Base-by-base conservation (phyloP, 2,797 vertebrate genomes). In the Ctenosaura bakeri region DNA sequence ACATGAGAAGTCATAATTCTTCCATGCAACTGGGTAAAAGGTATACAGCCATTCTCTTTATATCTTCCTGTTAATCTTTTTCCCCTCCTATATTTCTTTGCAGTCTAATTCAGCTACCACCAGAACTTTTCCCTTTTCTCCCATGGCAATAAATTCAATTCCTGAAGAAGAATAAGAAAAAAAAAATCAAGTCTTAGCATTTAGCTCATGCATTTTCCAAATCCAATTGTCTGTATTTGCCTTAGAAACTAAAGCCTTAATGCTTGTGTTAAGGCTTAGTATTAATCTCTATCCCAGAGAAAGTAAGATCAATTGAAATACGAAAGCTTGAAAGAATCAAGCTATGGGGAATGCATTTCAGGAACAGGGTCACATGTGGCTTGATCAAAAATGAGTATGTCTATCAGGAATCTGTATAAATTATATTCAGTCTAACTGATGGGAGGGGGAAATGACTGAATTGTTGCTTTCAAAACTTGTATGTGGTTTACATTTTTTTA, bases 231-330 rank as follows among this genome's bases (percentile, higher is more conserved):
- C 54, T 64, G 18, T 90, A 82, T 90, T 87, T 83, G 56, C 66
- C 46, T 66, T 90, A 18, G 46, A 87, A 87, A 89, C 35, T 78
- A 78, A 69, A 52, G 46, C 62, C 50, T 76, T 66, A 73, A 90
- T 83, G 69, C 85, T n/a, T 83, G n/a, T 24, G 35, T 83, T 76
- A 56, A 69, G 80, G 46, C 13, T 90, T 83, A 83, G 46, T 42
- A 83, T 83, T 90, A 77, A 87, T 87, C n/a, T 87, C 26, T 83
- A 56, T 77, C 73, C 71, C 38, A 77, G 71, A 66, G 80, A 83
- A 87, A 87, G 71, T 38, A 77, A 87, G n/a, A 90, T 83, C 52
- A 76, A 66, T 87, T 90, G 86, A 82, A 87, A 78, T 87, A 76
- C 59, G 50, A 83, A 46, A n/a, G 35, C 18, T 54, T 83, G 71